Percentiles rank a stretch among this genome's conserved stretches.
These are phyloP conservation scores for Leptestheria dahalacensis DNA, from an alignment of 1,140 invertebrate species.

Conservation along the genomic window DNA sequence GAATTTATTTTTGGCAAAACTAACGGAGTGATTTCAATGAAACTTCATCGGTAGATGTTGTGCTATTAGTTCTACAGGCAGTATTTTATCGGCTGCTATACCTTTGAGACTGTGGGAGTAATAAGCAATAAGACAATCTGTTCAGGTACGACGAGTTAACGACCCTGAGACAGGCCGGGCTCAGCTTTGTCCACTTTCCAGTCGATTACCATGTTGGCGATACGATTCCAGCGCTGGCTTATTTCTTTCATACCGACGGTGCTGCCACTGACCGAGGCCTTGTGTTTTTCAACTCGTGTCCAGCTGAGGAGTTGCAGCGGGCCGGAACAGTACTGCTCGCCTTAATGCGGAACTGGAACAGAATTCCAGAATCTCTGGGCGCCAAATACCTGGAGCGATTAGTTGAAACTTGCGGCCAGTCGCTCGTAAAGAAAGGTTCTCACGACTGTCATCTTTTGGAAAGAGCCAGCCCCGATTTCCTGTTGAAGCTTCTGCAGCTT, in stretches of 20 bases:
- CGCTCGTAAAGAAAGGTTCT: background rate
- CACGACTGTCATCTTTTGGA: background rate
- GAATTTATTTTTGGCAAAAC: too few species aligned
- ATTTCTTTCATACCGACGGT: background rate
- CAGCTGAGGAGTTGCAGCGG: background rate
- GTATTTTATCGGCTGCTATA: too few species aligned
- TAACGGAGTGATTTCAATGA: too few species aligned
- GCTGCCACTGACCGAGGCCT: background rate
- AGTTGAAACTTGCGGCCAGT: background rate
- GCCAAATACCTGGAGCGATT: background rate
- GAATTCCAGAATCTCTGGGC: background rate
- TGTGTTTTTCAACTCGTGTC: background rate
- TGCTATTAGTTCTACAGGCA: too few species aligned
- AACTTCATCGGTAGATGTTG: too few species aligned
- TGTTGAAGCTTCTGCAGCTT: background rate
- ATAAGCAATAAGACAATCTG: background rate
- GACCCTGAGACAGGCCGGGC: background rate
- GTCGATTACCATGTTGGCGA: background rate
- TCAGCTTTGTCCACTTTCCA: background rate
- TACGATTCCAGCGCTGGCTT: background rate
- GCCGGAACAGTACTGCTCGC: background rate
- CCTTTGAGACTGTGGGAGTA: too few species aligned
- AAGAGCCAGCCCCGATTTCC: background rate
- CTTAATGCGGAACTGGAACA: background rate
- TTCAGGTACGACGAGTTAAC: background rate